Evolutionary conservation across 2,888 invertebrate species (phyloP).

Genomic region (Eretmocerus hayati): DNA sequence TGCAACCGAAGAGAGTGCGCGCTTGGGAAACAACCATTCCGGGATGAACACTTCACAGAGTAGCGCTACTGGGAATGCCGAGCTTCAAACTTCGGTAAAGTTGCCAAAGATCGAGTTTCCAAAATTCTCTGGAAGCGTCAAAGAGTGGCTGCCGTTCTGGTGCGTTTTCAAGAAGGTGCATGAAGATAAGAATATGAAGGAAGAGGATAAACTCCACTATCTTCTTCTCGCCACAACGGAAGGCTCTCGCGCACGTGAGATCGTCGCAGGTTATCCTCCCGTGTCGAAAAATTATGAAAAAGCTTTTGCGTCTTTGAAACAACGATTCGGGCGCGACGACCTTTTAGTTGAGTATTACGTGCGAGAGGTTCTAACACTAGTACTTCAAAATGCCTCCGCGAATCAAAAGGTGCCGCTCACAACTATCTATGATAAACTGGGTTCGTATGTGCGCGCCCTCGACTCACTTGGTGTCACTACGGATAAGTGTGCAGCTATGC

Average conservation of each 20-base stretch:
- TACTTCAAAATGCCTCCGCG: constrained; percentile 24
- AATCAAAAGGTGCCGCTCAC: neutral
- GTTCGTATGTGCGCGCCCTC: neutral
- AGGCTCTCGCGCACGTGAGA: neutral
- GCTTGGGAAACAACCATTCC: no score
- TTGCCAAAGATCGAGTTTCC: neutral
- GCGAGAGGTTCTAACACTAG: constrained; percentile 29
- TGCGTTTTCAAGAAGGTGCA: neutral
- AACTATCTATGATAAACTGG: neutral
- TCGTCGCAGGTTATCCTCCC: constrained; percentile 25
- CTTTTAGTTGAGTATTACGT: constrained; percentile 29
- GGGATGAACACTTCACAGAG: neutral
- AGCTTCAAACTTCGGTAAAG: neutral
- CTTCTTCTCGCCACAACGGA: neutral
- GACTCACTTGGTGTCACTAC: neutral
- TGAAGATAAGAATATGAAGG: neutral
- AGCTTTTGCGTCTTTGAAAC: constrained; percentile 23
- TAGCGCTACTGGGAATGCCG: no score
- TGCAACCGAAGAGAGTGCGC: no score
- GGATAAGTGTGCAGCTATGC: neutral
- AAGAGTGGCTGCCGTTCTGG: neutral
- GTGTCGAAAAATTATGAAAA: constrained; percentile 27
- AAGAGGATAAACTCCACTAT: neutral
- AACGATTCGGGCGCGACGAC: constrained; percentile 29
- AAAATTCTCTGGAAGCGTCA: neutral